These are phyloP conservation scores for Bos indicus DNA, from an alignment of 2,113 vertebrate genomes.

Conservation along the genomic window DNA sequence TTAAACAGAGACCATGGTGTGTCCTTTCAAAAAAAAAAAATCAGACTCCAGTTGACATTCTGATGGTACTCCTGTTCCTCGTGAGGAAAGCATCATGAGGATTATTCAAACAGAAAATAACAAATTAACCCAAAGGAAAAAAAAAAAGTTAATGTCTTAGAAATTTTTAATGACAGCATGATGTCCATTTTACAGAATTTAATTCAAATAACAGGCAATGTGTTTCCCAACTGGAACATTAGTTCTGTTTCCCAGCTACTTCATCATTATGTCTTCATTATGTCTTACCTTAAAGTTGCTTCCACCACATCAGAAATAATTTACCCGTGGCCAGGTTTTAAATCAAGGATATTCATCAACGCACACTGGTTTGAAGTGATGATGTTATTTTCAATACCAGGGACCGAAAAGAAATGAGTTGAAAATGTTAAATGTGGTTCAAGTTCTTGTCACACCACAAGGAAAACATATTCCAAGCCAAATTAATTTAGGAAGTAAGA, in stretches of 20 bases:
- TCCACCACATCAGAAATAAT: conserved; percentile 49
- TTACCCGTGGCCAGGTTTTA: conserved; percentile 56
- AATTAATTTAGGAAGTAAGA: neutral
- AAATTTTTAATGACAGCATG: conserved; percentile 8
- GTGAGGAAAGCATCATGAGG: neutral
- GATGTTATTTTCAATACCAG: conserved; percentile 29
- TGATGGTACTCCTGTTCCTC: neutral
- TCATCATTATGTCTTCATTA: neutral
- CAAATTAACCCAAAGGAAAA: neutral
- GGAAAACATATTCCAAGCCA: conserved; percentile 37
- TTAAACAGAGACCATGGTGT: neutral
- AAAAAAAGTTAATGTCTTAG: neutral
- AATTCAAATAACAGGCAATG: conserved; percentile 42
- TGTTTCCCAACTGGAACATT: neutral
- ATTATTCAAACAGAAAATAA: neutral
- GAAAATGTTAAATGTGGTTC: conserved; percentile 5
- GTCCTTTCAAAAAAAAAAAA: neutral
- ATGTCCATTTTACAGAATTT: conserved; percentile 11
- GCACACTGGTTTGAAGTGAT: neutral
- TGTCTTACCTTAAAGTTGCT: neutral
- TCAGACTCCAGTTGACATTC: neutral
- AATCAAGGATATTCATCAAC: conserved; percentile 3
- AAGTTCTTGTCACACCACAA: conserved; percentile 44
- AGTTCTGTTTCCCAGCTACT: conserved; percentile 27
- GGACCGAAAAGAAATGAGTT: neutral